Base-by-base conservation (phyloP, 2,797 vertebrate species). In the Thamnophis elegans region DNA sequence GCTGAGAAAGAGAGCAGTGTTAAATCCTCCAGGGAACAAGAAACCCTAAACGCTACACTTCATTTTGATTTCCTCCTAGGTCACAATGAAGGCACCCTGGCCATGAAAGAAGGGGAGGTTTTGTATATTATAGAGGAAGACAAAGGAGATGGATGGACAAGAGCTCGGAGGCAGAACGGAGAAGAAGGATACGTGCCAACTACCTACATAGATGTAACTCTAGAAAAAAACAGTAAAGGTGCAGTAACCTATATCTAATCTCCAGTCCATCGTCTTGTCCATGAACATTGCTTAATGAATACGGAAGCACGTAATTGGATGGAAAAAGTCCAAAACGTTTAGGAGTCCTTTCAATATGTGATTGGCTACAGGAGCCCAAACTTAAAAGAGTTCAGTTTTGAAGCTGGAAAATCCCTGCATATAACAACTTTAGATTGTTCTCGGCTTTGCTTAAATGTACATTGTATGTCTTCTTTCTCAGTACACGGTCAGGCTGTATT, bases 171-270 rank as follows among this genome's bases (percentile, higher is more conserved):
- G 97, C 98, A 99, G 97, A 98, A 98, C 0, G 99, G 99, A 18
- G 98, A 99, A 97, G 99, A 99, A 97, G 99, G 99, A 97, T 99
- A 99, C 94, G 98, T 99, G 92, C 99, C 99, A 96, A 99, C 99
- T 5, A 99, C 99, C 94, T 99, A 99, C 96, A 99, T 99, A 97
- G 99, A 99, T 97, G 98, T 99, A 98, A 99, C 99, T 93, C 96
- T 99, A 98, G 99, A 99, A 98, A 99, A 98, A 97, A 99, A 98
- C 98, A 99, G 99, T 98, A 99, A 99, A 99, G 99, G 99, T 99
- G 99, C 99, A 97, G 99, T 99, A 98, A 99, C 99, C 97, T 99
- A 99, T 98, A 99, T 99, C 98, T 99, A 98, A 99, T 97, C 96
- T 94, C 94, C 97, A 97, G 95, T 94, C 91, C 89, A 93, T 92